Base-by-base conservation (phyloP, 2,113 vertebrate genomes). In the Noctilio leporinus region DNA sequence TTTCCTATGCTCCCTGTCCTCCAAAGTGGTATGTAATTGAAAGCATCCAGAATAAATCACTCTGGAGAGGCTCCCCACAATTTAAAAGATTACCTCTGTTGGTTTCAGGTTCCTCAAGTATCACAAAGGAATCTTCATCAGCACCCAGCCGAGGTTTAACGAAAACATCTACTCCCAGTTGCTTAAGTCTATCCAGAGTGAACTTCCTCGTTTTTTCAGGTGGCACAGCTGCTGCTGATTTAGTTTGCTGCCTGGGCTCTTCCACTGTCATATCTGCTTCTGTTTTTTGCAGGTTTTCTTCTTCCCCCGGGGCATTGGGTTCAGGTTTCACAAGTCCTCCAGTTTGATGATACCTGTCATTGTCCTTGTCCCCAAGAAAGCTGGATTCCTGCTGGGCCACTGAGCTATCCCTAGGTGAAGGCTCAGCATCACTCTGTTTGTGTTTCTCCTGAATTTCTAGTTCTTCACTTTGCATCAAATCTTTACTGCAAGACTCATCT, bases 111-210 rank as follows among this genome's bases (percentile, higher is more conserved):
- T 98, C 98, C 12, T 99, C 99, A 0, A 99, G 98, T 92, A 99
- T 98, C 84, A 99, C 97, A 92, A 99, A 99, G 43, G 98, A 98
- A 28, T 99, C 99, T 0, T 98, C 98, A 82, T 98, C 98, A 15
- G 98, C 98, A 93, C 98, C 99, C 89, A 99, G 97, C 67, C 98
- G 99, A n/a, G 99, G 99, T 35, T 99, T 98, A 65, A 99, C 97
- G 1, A 98, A 99, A 51, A 99, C 98, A 70, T 99, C 98, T 49
- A 99, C 94, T 38, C 99, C 99, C 51, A 99, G 98, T 24, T 99
- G 98, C 91, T 98, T 99, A 64, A 99, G 98, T 87, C 99, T 98
- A 45, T 99, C 98, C 91, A 99, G 38, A 85, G 97, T 99, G 97
- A 99, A 99, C 94, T 97, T 98, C 94, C 97, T 99, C 4, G 30